Percentiles rank a stretch among this genome's conserved stretches.
Evolutionary conservation across 2,888 invertebrate genomes (phyloP).

Genomic region (Drosophila fulvimacula): DNA sequence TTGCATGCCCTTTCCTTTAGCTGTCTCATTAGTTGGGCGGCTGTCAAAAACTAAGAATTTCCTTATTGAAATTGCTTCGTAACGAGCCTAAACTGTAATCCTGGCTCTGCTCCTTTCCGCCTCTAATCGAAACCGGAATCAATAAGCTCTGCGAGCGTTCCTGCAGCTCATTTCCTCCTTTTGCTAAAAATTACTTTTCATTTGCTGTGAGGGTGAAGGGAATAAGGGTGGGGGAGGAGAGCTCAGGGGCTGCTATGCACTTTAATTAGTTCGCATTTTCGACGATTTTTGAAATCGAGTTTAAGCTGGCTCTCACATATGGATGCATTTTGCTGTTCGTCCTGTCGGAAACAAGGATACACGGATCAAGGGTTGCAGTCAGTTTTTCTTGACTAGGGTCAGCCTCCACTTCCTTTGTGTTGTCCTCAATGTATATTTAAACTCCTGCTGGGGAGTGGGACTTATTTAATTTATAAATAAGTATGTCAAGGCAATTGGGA

Average conservation of each 20-base stretch:
- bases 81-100: background rate
- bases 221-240: background rate
- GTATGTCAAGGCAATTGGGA: constrained; percentile 29
- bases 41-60: constrained; percentile 68
- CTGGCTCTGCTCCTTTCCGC: background rate
- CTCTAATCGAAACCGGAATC: constrained; percentile 37
- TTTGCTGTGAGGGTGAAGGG: constrained; percentile 20
- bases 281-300: constrained; percentile 36
- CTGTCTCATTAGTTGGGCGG: constrained; percentile 57
- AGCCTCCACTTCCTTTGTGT: constrained; percentile 15
- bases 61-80: constrained; percentile 62
- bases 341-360: background rate
- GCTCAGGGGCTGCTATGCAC: constrained; percentile 10
- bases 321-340: constrained; percentile 29
- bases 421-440: constrained; percentile 17
- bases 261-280: constrained; percentile 57
- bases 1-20: background rate
- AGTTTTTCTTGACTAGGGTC: constrained; percentile 32
- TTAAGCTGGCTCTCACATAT: constrained; percentile 23
- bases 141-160: constrained; percentile 43
- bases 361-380: constrained; percentile 28
- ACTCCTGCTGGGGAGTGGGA: constrained; percentile 20
- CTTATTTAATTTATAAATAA: constrained; percentile 28
- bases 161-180: constrained; percentile 30
- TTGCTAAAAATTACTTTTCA: constrained; percentile 55